These are phyloP conservation scores for Eupithecia pulchellata DNA, from an alignment of 2,888 invertebrate genomes.

Conservation along the genomic window DNA sequence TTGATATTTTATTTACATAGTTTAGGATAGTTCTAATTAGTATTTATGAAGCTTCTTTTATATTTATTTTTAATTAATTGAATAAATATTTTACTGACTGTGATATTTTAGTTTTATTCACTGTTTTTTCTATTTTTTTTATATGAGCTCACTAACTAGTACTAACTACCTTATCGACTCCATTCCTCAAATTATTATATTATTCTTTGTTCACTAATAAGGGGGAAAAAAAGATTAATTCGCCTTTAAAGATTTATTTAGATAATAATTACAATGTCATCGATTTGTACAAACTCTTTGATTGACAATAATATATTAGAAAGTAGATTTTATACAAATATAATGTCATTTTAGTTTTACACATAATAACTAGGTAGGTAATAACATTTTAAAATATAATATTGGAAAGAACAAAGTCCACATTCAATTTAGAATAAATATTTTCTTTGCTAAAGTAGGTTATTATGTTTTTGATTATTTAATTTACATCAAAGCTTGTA, in stretches of 20 bases:
- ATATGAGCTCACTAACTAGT: slow-evolving; percentile 71
- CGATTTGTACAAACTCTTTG: slow-evolving; percentile 81
- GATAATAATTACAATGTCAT: slow-evolving; percentile 77
- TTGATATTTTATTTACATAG: neutral
- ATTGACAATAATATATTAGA: slow-evolving; percentile 77
- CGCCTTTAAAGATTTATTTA: slow-evolving; percentile 81
- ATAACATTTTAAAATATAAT: slow-evolving; percentile 60
- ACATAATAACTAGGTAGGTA: slow-evolving; percentile 63
- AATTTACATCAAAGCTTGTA: slow-evolving; percentile 42
- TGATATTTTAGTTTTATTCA: neutral
- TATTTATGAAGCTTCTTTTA: neutral
- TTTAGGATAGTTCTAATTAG: neutral
- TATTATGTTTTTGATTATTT: slow-evolving; percentile 22
- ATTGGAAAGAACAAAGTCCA: slow-evolving; percentile 65
- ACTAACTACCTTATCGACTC: slow-evolving; percentile 75
- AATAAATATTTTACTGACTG: neutral
- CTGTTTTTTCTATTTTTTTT: neutral
- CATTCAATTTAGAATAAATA: slow-evolving; percentile 44
- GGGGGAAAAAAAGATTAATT: slow-evolving; percentile 45
- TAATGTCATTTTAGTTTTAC: slow-evolving; percentile 79
- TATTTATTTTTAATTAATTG: neutral
- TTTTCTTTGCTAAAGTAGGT: neutral
- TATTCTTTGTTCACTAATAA: neutral
- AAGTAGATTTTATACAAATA: slow-evolving; percentile 83
- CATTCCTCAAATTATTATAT: too few species aligned